Evolutionary conservation across 2,888 invertebrate genomes (phyloP).

Genomic region (Macropis europaea): DNA sequence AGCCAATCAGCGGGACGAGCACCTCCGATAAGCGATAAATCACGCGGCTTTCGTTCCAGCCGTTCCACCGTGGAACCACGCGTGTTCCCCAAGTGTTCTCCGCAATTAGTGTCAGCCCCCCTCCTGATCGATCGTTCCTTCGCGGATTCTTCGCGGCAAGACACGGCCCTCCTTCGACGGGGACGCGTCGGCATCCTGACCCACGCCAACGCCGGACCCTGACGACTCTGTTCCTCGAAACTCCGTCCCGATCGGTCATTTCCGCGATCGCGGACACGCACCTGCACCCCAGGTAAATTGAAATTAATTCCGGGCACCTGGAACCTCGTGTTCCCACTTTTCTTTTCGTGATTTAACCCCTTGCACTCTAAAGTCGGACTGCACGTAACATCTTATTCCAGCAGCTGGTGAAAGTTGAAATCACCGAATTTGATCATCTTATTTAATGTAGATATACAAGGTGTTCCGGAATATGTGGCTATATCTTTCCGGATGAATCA

Average conservation of each 20-base stretch:
- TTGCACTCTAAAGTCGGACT: neutral
- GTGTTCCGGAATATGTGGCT: too few species aligned
- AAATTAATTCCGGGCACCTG: neutral
- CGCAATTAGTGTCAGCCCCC: slow-evolving; percentile 75
- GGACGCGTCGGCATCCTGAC: slow-evolving; percentile 51
- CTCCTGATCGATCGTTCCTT: slow-evolving; percentile 73
- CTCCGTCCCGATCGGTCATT: slow-evolving; percentile 45
- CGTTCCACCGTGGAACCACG: slow-evolving; percentile 64
- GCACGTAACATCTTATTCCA: too few species aligned
- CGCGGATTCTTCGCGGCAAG: slow-evolving; percentile 63
- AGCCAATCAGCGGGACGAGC: slow-evolving; percentile 69
- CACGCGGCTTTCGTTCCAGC: slow-evolving; percentile 66
- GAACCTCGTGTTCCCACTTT: neutral
- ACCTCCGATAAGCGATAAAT: slow-evolving; percentile 72
- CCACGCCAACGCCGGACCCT: slow-evolving; percentile 58
- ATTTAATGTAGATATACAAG: too few species aligned
- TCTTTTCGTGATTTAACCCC: too few species aligned
- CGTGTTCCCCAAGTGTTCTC: slow-evolving; percentile 71
- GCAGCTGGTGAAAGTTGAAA: too few species aligned
- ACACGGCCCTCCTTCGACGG: slow-evolving; percentile 45
- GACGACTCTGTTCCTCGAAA: slow-evolving; percentile 67
- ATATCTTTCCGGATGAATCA: too few species aligned
- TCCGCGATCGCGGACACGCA: slow-evolving; percentile 40
- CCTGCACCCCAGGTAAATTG: neutral
- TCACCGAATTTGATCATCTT: too few species aligned